phyloP scores from a whole-genome alignment of 1,140 invertebrate species.

The Oreohelix idahoensis region DNA sequence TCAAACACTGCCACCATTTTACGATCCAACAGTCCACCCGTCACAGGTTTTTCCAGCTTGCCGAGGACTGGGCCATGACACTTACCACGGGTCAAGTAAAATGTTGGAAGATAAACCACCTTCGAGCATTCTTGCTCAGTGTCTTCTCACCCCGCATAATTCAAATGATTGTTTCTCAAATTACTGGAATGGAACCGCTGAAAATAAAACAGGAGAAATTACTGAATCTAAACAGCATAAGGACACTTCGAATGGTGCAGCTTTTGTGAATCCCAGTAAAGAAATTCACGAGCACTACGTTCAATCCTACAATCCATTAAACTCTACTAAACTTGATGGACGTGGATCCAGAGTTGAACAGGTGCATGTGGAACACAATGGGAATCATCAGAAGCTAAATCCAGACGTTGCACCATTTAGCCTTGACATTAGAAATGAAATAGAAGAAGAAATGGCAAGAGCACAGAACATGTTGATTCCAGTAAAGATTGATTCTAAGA shows the following conservation, averaged over 20 bases:
- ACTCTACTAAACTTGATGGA: too few species aligned
- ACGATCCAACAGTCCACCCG: not conserved
- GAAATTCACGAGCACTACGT: too few species aligned
- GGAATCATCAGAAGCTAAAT: too few species aligned
- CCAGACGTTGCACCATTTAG: not conserved
- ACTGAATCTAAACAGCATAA: too few species aligned
- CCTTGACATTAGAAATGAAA: not conserved
- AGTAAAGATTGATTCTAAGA: not conserved
- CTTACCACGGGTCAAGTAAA: not conserved
- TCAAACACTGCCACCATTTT: not conserved
- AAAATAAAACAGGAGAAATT: not conserved
- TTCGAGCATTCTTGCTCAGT: not conserved
- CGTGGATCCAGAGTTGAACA: too few species aligned
- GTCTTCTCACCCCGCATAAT: not conserved
- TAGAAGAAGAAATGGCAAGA: slow-evolving; percentile 26
- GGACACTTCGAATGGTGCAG: too few species aligned
- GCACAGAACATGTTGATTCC: slow-evolving; percentile 13
- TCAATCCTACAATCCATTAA: too few species aligned
- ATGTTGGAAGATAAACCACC: not conserved
- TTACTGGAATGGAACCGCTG: not conserved
- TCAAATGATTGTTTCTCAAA: not conserved
- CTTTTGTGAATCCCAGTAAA: too few species aligned
- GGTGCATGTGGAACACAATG: too few species aligned
- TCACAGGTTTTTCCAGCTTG: not conserved
- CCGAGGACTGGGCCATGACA: not conserved